Percentiles rank a stretch among this genome's conserved stretches.
Evolutionary conservation across 2,113 vertebrate species (phyloP).

Genomic region (Heterotilapia buettikoferi): DNA sequence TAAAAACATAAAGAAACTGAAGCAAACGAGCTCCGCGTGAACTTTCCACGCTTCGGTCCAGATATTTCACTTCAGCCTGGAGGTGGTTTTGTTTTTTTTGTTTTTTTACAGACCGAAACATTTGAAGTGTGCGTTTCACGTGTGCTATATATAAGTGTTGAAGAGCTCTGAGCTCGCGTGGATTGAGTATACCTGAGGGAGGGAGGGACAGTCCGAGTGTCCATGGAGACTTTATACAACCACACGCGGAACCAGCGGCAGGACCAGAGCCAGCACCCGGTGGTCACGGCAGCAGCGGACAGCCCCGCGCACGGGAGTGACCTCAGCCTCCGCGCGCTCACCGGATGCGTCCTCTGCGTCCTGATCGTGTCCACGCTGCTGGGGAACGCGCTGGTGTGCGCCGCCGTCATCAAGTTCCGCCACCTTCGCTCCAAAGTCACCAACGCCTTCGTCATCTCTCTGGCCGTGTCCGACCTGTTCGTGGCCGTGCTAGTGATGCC

Average conservation of each 20-base stretch:
- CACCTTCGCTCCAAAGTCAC: constrained; percentile 76
- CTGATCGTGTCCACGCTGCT: constrained; percentile 76
- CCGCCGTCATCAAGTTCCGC: constrained; percentile 66
- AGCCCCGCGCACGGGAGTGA: background rate
- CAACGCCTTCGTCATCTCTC: constrained; percentile 77
- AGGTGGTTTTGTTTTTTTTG: background rate
- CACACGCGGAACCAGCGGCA: background rate
- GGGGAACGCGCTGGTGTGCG: constrained; percentile 74
- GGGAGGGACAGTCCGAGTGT: background rate
- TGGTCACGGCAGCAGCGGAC: constrained; percentile 6
- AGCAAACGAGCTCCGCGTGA: background rate
- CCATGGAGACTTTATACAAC: constrained; percentile 41
- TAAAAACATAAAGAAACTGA: background rate
- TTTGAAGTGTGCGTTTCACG: background rate
- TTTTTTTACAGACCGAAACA: background rate
- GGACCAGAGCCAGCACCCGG: background rate
- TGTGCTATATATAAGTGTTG: background rate
- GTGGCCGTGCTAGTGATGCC: constrained; percentile 80
- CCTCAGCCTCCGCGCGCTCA: constrained; percentile 56
- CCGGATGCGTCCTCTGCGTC: constrained; percentile 69
- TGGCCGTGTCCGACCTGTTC: constrained; percentile 77
- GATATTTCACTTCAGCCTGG: background rate
- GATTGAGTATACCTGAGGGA: background rate
- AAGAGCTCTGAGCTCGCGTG: background rate
- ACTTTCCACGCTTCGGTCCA: background rate